Evolutionary conservation across 2,113 vertebrate species (phyloP).

Genomic region (Corythornis cristatus): DNA sequence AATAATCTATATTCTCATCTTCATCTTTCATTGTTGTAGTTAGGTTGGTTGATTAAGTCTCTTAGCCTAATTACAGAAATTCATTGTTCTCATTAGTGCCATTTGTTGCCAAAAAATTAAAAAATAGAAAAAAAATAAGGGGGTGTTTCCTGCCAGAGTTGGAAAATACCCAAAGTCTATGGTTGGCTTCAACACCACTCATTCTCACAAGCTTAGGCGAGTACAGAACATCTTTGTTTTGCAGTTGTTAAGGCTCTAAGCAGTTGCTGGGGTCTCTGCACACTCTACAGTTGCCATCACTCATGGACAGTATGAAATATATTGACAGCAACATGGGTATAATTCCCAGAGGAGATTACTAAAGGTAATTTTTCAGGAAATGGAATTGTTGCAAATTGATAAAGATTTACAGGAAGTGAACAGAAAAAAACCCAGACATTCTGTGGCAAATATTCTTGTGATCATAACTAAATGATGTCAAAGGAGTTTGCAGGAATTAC

Average conservation of each 20-base stretch:
- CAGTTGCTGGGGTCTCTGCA: not conserved
- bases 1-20: constrained; percentile 52
- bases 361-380: not conserved
- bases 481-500: not conserved
- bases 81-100: constrained; percentile 48
- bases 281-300: not conserved
- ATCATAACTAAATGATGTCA: not conserved
- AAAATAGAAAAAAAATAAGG: not conserved
- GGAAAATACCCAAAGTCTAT: constrained; percentile 14
- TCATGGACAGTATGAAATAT: constrained; percentile 12
- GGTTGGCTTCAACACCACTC: not conserved
- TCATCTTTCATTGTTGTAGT: constrained; percentile 54
- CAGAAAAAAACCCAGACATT: not conserved
- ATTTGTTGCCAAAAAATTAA: constrained; percentile 51
- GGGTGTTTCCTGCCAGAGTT: not conserved
- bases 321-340: not conserved
- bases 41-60: constrained; percentile 56
- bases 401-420: not conserved
- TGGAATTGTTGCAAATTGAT: not conserved
- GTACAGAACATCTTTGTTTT: constrained; percentile 39
- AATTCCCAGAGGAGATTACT: not conserved
- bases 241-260: constrained; percentile 31
- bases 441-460: not conserved
- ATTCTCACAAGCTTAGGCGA: not conserved
- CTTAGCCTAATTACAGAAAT: constrained; percentile 62